Base-by-base conservation (phyloP, 2,113 vertebrate species). In the Promerops cafer region DNA sequence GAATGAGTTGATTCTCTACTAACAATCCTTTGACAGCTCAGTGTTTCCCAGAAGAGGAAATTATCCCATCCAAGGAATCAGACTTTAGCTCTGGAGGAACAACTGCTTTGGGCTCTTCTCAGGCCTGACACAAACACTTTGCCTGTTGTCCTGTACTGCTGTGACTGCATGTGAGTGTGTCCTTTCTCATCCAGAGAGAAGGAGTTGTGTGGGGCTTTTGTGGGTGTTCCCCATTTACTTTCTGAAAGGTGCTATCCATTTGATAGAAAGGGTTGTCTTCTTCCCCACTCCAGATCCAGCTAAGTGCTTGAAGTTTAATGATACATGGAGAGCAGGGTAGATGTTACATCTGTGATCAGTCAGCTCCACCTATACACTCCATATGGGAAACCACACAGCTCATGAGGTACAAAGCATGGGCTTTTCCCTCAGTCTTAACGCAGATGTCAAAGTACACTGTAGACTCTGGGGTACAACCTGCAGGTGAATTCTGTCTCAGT, bases 151-250 rank as follows among this genome's bases (percentile, higher is more conserved):
- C 95, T 37, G 45, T 37, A 24, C 31, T 68, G 60, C 57, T 16
- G 4, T 0, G 9, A 28, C 35, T 59, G 16, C 27, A 14, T 7
- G 7, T 42, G 1, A 1, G 0, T 3, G 1, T 57, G 60, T 61
- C 22, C 45, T 57, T 83, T 80, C 66, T 76, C 7, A 49, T 47
- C 39, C 44, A 50, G 39, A 66, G 50, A 56, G 40, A 52, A 47
- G 30, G 35, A 13, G 2, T 47, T 59, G 42, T 40, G 30, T 16
- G 52, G 13, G 22, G 44, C 56, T 89, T 93, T 82, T 80, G 56
- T 83, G 31, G 10, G 16, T 64, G 22, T 85, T 96, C 71, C 30
- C 59, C 13, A 5, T 53, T 75, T 75, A 59, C 27, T 78, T 78
- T 71, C 44, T 66, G 65, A 77, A 92, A 77, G 37, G 37, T 49